Evolutionary conservation across 1,140 invertebrate genomes (phyloP), one percentile per base, ranked within the genome.

Genomic region (Fopius arisanus): DNA sequence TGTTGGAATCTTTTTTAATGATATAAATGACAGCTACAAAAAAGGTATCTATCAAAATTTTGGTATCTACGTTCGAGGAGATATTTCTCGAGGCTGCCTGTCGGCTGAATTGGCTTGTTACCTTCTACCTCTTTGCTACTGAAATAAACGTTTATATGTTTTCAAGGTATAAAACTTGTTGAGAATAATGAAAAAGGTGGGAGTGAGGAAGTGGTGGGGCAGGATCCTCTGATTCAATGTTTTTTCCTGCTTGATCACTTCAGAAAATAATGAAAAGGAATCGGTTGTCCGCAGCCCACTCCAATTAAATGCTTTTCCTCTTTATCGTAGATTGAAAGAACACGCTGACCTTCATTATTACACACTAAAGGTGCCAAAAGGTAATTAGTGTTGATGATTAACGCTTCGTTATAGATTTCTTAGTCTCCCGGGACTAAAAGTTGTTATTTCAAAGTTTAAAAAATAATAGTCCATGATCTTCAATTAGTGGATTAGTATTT

Each of bases 281-380:
- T 48, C 19, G 21, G 16, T 68, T 23, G 43, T 43, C 41, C 21
- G 37, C 48, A 14, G 10, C 67, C 28, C n/a, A n/a, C 48, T 48
- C 14, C 41, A 19, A 29, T 54, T 29, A 51, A 21, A 54, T 51
- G 68, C 68, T 70, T 70, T 51, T 28, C 9, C 29, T 29, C 68
- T 51, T 51, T 54, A 54, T 16, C 31, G 26, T 70, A 70, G 68
- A 28, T 28, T 68, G 26, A 48, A 48, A 48, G 7, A n/a, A 16
- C 23, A 70, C 40, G 41, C 48, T 59, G 28, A 54, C 31, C 48
- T 54, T 70, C 41, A 26, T 51, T 51, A 70, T n/a, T 70, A 21
- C 51, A 70, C 51, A 59, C 21, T 16, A 54, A 70, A 19, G 33
- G 48, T 51, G 41, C 68, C 41, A 51, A 70, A 31, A 54, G 48